A percentile compares a stretch with the other conserved stretches of the same genome.
phyloP scores from a whole-genome alignment of 1,140 invertebrate genomes.

The Ostrea edulis region DNA sequence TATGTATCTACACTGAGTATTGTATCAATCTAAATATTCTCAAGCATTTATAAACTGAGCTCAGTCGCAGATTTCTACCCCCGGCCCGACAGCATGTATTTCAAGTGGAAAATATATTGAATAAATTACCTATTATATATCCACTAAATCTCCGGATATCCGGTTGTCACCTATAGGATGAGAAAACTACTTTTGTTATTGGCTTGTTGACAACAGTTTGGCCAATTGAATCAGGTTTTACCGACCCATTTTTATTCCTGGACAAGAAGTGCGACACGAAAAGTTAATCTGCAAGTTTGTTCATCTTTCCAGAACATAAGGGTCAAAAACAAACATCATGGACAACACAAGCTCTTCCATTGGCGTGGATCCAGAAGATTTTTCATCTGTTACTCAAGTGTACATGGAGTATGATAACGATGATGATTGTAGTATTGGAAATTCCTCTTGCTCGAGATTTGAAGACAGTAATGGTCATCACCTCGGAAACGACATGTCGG shows the following conservation, averaged over 20 bases:
- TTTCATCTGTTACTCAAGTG: constrained; percentile 63
- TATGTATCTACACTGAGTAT: no score
- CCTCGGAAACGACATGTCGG: background rate
- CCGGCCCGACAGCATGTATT: no score
- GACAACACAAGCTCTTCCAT: background rate
- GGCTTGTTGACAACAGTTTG: constrained; percentile 31
- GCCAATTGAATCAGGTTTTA: constrained; percentile 16
- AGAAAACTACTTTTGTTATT: constrained; percentile 24
- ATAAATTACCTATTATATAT: background rate
- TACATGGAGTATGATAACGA: constrained; percentile 54
- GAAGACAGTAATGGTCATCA: background rate
- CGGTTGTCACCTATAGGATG: background rate
- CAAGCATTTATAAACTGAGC: no score
- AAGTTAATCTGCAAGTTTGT: background rate
- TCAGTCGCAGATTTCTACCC: no score
- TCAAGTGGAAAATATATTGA: background rate
- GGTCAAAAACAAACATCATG: background rate
- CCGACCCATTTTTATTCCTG: background rate
- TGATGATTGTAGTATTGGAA: constrained; percentile 38
- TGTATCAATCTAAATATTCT: no score
- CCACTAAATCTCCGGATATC: background rate
- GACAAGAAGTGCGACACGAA: background rate
- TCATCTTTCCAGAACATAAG: background rate
- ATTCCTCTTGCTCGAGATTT: background rate
- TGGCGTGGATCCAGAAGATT: constrained; percentile 48